phyloP scores from a whole-genome alignment of 2,888 invertebrate genomes.

The Acanthococcus lagerstroemiae region DNA sequence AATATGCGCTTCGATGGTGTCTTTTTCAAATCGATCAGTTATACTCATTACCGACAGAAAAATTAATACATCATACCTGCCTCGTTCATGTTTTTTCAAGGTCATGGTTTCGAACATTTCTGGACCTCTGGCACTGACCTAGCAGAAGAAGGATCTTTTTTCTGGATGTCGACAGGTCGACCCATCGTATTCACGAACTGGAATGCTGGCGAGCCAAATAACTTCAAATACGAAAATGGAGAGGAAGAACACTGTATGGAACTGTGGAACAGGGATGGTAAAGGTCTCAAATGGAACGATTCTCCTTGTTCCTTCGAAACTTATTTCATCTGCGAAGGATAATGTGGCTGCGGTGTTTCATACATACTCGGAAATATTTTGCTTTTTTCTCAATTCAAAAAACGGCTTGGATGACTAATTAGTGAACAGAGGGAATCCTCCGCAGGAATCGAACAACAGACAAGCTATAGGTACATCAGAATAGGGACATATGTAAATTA shows the following conservation, averaged over 20 bases:
- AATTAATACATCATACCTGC: too few species aligned
- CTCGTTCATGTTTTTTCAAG: constrained; percentile 44
- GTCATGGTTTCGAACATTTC: constrained; percentile 81
- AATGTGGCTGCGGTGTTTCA: background rate
- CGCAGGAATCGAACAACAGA: too few species aligned
- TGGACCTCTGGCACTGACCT: constrained; percentile 88
- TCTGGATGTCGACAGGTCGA: constrained; percentile 85
- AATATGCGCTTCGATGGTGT: too few species aligned
- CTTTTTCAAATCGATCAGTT: too few species aligned
- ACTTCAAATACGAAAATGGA: constrained; percentile 85
- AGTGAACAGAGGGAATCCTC: too few species aligned
- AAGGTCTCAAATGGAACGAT: constrained; percentile 87
- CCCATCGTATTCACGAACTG: constrained; percentile 84
- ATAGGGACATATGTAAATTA: too few species aligned
- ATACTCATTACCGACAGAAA: too few species aligned
- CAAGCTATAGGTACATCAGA: too few species aligned
- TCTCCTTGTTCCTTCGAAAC: constrained; percentile 89
- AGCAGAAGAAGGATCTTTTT: constrained; percentile 82
- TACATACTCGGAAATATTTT: background rate
- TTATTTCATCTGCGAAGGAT: constrained; percentile 73
- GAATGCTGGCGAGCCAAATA: constrained; percentile 89
- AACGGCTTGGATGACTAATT: too few species aligned
- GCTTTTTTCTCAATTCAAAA: too few species aligned
- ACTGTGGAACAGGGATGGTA: constrained; percentile 83
- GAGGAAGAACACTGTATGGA: constrained; percentile 88